Conservation (phyloP, 2,797 vertebrate species). For the Holocentrus rufus region DNA sequence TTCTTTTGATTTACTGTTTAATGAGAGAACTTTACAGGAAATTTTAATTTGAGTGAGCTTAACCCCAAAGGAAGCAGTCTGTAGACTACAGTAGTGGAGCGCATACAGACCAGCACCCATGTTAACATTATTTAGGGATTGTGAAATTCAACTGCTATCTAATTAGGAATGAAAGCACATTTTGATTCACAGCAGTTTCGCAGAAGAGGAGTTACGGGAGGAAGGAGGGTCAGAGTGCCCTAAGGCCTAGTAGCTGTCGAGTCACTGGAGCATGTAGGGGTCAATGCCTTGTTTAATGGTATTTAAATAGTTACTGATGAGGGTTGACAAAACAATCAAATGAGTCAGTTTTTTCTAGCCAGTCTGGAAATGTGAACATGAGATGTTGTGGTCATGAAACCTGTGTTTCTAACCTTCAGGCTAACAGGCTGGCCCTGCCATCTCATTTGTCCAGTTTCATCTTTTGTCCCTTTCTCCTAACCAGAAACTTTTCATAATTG, state of each 20-base stretch:
- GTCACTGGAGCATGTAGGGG: background rate
- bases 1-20: slow-evolving; percentile 3
- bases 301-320: background rate
- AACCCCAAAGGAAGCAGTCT: slow-evolving; percentile 7
- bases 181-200: background rate
- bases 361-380: too few relatives aligned
- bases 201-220: background rate
- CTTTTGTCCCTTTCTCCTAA: background rate
- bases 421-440: too few relatives aligned
- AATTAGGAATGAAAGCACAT: background rate
- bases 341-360: too few relatives aligned
- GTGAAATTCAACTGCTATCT: background rate
- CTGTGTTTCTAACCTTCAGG: too few relatives aligned
- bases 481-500: background rate
- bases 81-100: background rate
- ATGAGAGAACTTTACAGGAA: slow-evolving; percentile 2
- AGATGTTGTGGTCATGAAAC: too few relatives aligned
- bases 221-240: too few relatives aligned
- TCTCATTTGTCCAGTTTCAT: background rate
- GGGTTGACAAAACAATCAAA: too few relatives aligned
- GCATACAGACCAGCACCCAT: background rate
- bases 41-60: background rate
- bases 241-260: background rate
- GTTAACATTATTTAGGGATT: background rate
- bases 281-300: background rate